Base-by-base conservation (phyloP, 2,888 invertebrate genomes). In the Eudemis profundana region DNA sequence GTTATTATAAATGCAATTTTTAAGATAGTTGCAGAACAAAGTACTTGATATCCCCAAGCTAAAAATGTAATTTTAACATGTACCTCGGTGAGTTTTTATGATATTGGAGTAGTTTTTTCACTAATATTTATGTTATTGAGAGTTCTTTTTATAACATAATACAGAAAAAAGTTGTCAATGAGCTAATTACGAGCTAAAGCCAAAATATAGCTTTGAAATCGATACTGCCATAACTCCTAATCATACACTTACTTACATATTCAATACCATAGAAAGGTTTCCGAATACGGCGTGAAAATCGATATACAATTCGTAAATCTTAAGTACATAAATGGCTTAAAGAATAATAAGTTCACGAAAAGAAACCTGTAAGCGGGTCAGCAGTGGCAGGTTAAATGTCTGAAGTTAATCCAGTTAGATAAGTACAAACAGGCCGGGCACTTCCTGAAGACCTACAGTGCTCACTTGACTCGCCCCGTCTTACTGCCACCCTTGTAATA, bases 361-460 rank as follows among this genome's bases (percentile, higher is more conserved):
- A 83, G 90, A 91, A 91, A 90, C 91, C 90, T 83, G 74, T 85
- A 85, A 91, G 85, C 89, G 79, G 87, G 87, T 89, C 89, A 90
- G 81, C 86, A 89, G 89, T 86, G 84, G 82, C 83, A 87, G 90
- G 91, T 90, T 90, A 92, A 92, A 87, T 82, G 87, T 84, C 84
- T 81, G 75, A 80, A 82, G 79, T 74, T 91, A 91, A 92, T 90
- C 92, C 89, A 81, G 85, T 92, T 90, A 90, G 89, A 92, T 79
- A 91, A 86, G 84, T 89, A 92, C 89, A 91, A 92, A 91, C 89
- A 90, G 86, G 83, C 87, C 82, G 83, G 87, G 89, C 90, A 90
- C 89, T 90, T 74, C 76, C 65, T 69, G 90, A 92, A 92, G 91
- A 87, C 92, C 87, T 82, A 86, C 90, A 90, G 86, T 77, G 78